phyloP scores from a whole-genome alignment of 2,888 invertebrate genomes.

The Onthophagus sagittarius region DNA sequence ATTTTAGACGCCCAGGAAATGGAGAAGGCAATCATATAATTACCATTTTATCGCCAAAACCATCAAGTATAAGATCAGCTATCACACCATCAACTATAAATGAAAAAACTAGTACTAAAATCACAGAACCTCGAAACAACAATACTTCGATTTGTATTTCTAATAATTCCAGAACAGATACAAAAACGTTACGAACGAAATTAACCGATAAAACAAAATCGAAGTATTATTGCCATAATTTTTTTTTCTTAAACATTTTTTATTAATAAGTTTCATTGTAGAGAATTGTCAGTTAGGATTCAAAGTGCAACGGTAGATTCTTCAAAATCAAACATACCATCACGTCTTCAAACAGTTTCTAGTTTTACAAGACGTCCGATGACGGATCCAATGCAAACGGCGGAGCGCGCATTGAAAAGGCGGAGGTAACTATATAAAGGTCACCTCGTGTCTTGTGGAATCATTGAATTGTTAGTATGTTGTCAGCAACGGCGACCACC shows the following conservation, averaged over 20 bases:
- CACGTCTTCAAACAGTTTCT: background rate
- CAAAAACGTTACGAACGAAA: constrained; percentile 10
- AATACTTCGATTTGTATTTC: background rate
- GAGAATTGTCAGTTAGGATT: constrained; percentile 21
- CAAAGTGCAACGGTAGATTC: constrained; percentile 23
- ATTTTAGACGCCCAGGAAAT: background rate
- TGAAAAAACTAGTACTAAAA: background rate
- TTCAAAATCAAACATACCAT: background rate
- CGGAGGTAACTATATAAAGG: constrained; percentile 29
- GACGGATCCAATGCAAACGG: constrained; percentile 26
- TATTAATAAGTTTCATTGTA: background rate
- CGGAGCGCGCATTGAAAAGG: constrained; percentile 28
- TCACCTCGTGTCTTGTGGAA: constrained; percentile 36
- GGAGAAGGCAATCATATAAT: constrained; percentile 3
- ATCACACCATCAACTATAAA: constrained; percentile 4
- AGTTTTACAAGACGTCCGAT: constrained; percentile 21
- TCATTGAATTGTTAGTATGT: constrained; percentile 50
- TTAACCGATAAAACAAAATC: constrained; percentile 13
- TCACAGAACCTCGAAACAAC: background rate
- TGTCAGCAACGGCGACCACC: constrained; percentile 33
- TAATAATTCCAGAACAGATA: constrained; percentile 3
- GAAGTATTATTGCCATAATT: constrained; percentile 9
- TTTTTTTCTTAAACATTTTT: background rate
- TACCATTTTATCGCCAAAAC: background rate
- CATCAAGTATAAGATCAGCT: background rate